These are phyloP conservation scores for Diplolepis rosae DNA, from an alignment of 2,888 invertebrate genomes.

Conservation along the genomic window DNA sequence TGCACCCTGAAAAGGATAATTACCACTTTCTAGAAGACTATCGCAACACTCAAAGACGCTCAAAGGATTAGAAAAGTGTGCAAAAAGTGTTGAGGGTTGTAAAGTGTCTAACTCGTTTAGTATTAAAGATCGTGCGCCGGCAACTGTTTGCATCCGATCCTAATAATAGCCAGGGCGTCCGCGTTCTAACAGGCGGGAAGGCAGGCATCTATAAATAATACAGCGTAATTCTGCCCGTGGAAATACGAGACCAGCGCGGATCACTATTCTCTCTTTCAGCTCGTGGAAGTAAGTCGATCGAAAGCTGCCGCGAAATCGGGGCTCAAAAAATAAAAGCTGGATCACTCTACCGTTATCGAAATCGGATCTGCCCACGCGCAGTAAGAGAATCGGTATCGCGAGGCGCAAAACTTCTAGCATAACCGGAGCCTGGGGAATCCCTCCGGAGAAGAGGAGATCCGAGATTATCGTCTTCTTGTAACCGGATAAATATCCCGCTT, in stretches of 20 bases:
- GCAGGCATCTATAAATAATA: conserved; percentile 60
- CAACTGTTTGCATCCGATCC: conserved; percentile 53
- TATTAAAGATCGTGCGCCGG: conserved; percentile 34
- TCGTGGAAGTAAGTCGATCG: conserved; percentile 29
- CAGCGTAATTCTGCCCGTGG: conserved; percentile 56
- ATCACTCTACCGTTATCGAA: conserved; percentile 40
- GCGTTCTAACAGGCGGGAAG: conserved; percentile 55
- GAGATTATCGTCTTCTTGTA: conserved; percentile 40
- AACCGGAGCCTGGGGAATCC: conserved; percentile 31
- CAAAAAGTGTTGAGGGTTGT: background rate
- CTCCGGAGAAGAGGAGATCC: conserved; percentile 41
- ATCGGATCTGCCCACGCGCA: conserved; percentile 51
- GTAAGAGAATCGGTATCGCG: conserved; percentile 47
- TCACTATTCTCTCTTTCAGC: conserved; percentile 29
- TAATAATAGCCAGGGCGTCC: conserved; percentile 59
- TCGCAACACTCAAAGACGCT: background rate
- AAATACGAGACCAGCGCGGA: conserved; percentile 55
- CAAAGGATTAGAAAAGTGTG: too few relatives aligned
- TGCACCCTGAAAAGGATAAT: background rate
- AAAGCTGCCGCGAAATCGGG: conserved; percentile 22
- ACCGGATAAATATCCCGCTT: conserved; percentile 53
- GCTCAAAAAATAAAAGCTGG: conserved; percentile 37
- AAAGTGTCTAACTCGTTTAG: conserved; percentile 33
- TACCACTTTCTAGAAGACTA: background rate
- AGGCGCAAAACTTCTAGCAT: background rate